Percentiles rank a stretch among this genome's conserved stretches.
Evolutionary conservation across 1,140 invertebrate genomes (phyloP).

Genomic region (Pseudomyrmex cubaensis): DNA sequence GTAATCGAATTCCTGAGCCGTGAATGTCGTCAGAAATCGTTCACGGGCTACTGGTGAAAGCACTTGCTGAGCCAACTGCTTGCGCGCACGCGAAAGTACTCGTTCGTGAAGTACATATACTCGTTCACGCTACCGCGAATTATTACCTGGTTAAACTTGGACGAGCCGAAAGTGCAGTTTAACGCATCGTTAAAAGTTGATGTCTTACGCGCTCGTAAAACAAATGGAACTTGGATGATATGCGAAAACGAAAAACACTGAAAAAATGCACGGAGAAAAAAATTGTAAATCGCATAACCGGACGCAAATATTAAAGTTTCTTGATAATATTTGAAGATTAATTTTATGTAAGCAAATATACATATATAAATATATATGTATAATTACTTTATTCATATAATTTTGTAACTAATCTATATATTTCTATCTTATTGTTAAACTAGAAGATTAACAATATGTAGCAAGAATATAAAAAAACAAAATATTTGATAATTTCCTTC

Average conservation of each 20-base stretch:
- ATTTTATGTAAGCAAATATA: not conserved
- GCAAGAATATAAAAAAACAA: not conserved
- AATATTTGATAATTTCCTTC: not conserved
- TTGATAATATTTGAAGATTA: not conserved
- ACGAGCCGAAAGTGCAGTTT: constrained; percentile 24
- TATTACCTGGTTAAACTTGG: constrained; percentile 46
- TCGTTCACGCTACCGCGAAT: constrained; percentile 57
- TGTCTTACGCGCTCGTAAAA: constrained; percentile 46
- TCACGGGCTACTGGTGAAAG: constrained; percentile 68
- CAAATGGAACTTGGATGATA: constrained; percentile 27
- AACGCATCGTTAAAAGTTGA: constrained; percentile 34
- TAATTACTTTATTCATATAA: not conserved
- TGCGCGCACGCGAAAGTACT: constrained; percentile 64
- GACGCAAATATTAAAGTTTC: constrained; percentile 14
- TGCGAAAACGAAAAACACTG: constrained; percentile 7
- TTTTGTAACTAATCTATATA: not conserved
- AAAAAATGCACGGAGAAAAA: not conserved
- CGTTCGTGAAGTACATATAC: constrained; percentile 20
- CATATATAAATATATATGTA: too few species aligned
- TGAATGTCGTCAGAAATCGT: constrained; percentile 68
- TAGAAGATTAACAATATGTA: too few species aligned
- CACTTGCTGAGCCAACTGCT: constrained; percentile 33
- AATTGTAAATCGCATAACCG: not conserved
- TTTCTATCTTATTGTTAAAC: not conserved
- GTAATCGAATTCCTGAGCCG: constrained; percentile 58